A percentile compares a stretch with the other conserved stretches of the same genome.
These are phyloP conservation scores for Saccopteryx bilineata DNA, from an alignment of 2,113 vertebrate genomes.

Conservation along the genomic window DNA sequence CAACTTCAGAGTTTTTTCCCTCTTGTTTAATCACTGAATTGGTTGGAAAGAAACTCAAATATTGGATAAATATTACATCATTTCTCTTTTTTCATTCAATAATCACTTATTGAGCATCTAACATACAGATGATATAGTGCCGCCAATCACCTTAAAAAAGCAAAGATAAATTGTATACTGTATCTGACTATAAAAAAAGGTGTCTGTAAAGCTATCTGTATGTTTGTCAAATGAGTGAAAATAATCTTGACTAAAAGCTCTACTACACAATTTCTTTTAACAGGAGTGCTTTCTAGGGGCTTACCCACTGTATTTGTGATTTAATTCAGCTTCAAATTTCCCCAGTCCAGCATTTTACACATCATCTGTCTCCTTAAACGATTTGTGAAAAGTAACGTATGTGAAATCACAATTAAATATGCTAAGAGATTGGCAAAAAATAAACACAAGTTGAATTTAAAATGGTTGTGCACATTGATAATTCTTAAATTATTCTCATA, in stretches of 20 bases:
- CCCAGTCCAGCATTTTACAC: conserved; percentile 28
- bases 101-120: background rate
- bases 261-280: background rate
- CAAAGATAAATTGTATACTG: background rate
- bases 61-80: background rate
- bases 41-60: conserved; percentile 51
- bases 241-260: conserved; percentile 3
- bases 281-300: background rate
- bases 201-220: background rate
- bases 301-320: background rate
- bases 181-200: background rate
- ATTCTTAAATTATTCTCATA: conserved; percentile 41
- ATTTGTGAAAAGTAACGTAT: background rate
- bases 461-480: background rate
- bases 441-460: conserved; percentile 5
- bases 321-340: conserved; percentile 22
- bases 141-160: background rate
- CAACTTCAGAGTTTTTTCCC: background rate
- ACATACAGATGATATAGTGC: background rate
- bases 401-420: background rate
- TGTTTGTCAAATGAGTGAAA: conserved; percentile 12
- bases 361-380: conserved; percentile 34
- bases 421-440: background rate
- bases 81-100: background rate
- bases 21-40: conserved; percentile 14